phyloP scores from a whole-genome alignment of 2,888 invertebrate genomes.

The Thera obeliscata region DNA sequence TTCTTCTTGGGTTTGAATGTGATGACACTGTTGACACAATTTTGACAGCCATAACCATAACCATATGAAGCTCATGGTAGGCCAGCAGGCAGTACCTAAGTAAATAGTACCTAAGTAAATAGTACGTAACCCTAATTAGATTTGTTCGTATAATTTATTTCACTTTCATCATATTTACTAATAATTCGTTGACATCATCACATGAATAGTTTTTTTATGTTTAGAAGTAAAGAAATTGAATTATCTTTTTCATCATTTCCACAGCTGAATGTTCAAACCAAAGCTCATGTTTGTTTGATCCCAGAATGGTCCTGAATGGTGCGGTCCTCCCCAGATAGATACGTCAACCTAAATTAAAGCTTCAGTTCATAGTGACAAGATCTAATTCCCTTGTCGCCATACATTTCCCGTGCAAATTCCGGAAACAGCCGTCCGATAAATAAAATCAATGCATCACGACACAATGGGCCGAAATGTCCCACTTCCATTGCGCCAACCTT shows the following conservation, averaged over 20 bases:
- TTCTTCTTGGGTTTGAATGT: too few relatives aligned
- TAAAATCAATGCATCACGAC: conserved; percentile 51
- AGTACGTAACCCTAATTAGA: too few relatives aligned
- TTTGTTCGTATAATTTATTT: too few relatives aligned
- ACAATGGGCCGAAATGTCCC: conserved; percentile 53
- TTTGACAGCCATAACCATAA: too few relatives aligned
- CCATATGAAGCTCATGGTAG: too few relatives aligned
- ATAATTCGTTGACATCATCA: too few relatives aligned
- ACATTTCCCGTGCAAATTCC: conserved; percentile 36
- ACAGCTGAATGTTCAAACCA: neutral
- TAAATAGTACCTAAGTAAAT: too few relatives aligned
- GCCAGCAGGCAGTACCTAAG: too few relatives aligned
- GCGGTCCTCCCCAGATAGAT: conserved; percentile 3
- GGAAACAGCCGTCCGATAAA: conserved; percentile 49
- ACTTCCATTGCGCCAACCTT: conserved; percentile 56
- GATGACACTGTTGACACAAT: too few relatives aligned
- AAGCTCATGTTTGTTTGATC: neutral
- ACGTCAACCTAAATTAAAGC: conserved; percentile 23
- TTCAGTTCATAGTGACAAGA: conserved; percentile 17
- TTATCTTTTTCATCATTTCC: neutral
- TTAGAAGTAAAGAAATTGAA: too few relatives aligned
- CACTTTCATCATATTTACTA: too few relatives aligned
- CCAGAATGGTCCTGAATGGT: neutral
- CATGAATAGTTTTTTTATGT: too few relatives aligned
- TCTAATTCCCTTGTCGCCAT: conserved; percentile 33